These are phyloP conservation scores for Drosophila sordidula DNA, from an alignment of 2,888 invertebrate genomes.

Conservation along the genomic window DNA sequence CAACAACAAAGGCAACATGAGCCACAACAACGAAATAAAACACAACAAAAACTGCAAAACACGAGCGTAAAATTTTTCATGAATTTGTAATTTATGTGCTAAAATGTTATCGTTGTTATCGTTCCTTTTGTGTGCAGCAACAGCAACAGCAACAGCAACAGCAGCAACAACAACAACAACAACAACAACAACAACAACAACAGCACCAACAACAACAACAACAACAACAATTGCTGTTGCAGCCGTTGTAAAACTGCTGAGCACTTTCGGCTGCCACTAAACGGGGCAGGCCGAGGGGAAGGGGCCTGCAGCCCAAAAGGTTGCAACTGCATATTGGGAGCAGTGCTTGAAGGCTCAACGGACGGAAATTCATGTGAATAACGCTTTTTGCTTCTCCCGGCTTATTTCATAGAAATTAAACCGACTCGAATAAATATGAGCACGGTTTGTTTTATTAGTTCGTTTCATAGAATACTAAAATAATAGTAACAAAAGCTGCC, in stretches of 20 bases:
- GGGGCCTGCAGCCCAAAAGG: constrained; percentile 28
- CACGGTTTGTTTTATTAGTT: neutral
- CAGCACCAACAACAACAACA: constrained; percentile 28
- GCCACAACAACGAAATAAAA: constrained; percentile 31
- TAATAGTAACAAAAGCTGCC: neutral
- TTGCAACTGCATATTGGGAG: constrained; percentile 38
- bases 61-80: constrained; percentile 79
- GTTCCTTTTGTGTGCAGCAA: constrained; percentile 70
- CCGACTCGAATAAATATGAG: neutral
- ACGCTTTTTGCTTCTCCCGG: constrained; percentile 21
- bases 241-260: constrained; percentile 16
- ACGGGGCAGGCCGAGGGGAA: constrained; percentile 5
- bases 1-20: constrained; percentile 28
- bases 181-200: constrained; percentile 29
- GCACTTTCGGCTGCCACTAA: constrained; percentile 50
- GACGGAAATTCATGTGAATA: constrained; percentile 48
- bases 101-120: constrained; percentile 79
- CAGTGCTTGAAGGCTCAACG: constrained; percentile 30
- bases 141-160: no score
- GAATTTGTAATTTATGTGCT: constrained; percentile 80
- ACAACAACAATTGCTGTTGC: constrained; percentile 18
- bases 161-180: constrained; percentile 32
- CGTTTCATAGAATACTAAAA: neutral
- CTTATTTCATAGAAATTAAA: constrained; percentile 34
- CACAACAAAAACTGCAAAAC: constrained; percentile 60